phyloP scores from a whole-genome alignment of 2,113 vertebrate genomes.

The Atherinomorus stipes region DNA sequence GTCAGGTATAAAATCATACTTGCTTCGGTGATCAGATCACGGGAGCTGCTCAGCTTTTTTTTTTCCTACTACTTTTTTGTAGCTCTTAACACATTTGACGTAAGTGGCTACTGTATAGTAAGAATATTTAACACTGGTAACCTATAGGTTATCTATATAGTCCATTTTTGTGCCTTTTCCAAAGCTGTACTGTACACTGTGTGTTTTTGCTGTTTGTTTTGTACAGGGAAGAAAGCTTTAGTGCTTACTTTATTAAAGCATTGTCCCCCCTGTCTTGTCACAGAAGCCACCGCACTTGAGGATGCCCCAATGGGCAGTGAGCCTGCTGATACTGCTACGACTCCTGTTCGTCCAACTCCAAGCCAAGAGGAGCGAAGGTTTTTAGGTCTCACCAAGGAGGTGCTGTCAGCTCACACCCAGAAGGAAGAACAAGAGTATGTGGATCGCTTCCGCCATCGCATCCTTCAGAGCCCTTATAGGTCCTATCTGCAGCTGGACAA shows the following conservation, averaged over 20 bases:
- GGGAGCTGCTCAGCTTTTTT: background rate
- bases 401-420: constrained; percentile 89
- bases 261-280: background rate
- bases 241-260: background rate
- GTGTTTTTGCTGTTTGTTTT: background rate
- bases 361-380: constrained; percentile 78
- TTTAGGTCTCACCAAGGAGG: constrained; percentile 88
- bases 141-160: background rate
- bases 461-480: constrained; percentile 88
- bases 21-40: constrained; percentile 2
- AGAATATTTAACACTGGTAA: too few species aligned
- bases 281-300: constrained; percentile 86
- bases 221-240: background rate
- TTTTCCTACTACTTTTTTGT: background rate
- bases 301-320: constrained; percentile 81
- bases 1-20: constrained; percentile 80
- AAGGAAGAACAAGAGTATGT: constrained; percentile 91
- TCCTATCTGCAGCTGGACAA: constrained; percentile 85
- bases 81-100: background rate
- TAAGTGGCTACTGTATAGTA: background rate
- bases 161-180: background rate
- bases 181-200: background rate
- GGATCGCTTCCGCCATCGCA: constrained; percentile 85
- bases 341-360: constrained; percentile 56
- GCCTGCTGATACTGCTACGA: constrained; percentile 75